Evolutionary conservation across 2,113 vertebrate genomes (phyloP), one percentile per base, ranked within the genome.

Genomic region (Polypterus bichir): DNA sequence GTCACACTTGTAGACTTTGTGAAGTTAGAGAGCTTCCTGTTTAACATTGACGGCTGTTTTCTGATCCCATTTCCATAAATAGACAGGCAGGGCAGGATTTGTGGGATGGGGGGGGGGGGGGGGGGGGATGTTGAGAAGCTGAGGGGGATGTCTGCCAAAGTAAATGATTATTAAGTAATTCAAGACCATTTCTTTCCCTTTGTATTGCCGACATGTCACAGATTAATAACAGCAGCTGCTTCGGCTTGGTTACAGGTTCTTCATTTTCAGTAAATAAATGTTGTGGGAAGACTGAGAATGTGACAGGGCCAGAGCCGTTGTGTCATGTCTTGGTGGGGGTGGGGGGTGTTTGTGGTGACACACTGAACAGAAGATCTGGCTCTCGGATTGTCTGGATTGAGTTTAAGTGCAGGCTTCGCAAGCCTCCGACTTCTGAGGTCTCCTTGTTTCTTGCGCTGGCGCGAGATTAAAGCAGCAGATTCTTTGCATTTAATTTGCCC

Each of bases 401-500:
- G 27, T 27, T 27, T 27, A 27, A 27, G 27, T 74, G 49, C 0
- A 59, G 68, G 71, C 70, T 73, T 46, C n/a, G 46, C 51, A 8
- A 52, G 3, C 7, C 7, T 52, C 51, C 51, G 27, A 27, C 27
- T 27, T 27, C 51, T 52, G 51, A 27, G 27, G 27, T 52, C 10
- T 3, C 51, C 4, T 52, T 52, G 10, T 52, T 52, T 3, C 51
- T 8, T 52, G 7, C 7, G 51, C 51, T 52, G 4, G 51, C 51
- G 7, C 10, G 10, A 52, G 51, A 8, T 52, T 8, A 52, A 52
- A 52, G 4, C 51, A 52, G 48, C 68, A 62, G 66, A 44, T 65
- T 51, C 11, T 60, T 69, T 69, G 68, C 59, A 66, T 62, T 66
- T 70, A 77, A 73, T 80, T 80, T 81, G 73, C 76, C 71, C 78